These are phyloP conservation scores for Diceros bicornis DNA, from an alignment of 2,797 vertebrate genomes.

Conservation along the genomic window DNA sequence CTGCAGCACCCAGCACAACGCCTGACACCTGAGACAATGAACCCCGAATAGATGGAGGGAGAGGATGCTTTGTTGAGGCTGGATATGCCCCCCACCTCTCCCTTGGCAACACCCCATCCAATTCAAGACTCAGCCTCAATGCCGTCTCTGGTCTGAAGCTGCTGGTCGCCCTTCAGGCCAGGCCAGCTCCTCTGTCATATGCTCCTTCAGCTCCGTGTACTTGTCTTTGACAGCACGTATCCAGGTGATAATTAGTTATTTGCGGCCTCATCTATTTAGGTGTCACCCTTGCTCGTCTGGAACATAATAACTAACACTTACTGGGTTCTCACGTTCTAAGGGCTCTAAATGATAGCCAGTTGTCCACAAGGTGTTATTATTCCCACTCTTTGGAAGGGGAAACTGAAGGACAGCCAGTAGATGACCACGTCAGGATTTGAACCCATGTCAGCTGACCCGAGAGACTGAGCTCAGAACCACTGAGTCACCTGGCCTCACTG, in stretches of 20 bases:
- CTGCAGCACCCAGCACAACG: background rate
- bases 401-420: background rate
- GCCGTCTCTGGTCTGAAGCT: background rate
- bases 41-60: background rate
- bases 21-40: background rate
- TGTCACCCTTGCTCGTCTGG: background rate
- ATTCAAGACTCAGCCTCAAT: background rate
- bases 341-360: background rate
- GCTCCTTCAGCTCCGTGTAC: background rate
- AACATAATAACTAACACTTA: background rate
- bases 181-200: background rate
- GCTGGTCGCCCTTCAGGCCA: background rate
- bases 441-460: background rate
- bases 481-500: background rate
- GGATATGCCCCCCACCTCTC: background rate
- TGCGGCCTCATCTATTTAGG: background rate
- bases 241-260: conserved; percentile 5
- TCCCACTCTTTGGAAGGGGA: background rate
- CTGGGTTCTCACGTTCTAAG: background rate
- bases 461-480: background rate
- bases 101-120: background rate
- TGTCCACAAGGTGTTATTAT: background rate
- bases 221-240: background rate
- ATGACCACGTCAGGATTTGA: background rate
- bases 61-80: background rate